Evolutionary conservation across 2,113 vertebrate species (phyloP).

Genomic region (Athene noctua): DNA sequence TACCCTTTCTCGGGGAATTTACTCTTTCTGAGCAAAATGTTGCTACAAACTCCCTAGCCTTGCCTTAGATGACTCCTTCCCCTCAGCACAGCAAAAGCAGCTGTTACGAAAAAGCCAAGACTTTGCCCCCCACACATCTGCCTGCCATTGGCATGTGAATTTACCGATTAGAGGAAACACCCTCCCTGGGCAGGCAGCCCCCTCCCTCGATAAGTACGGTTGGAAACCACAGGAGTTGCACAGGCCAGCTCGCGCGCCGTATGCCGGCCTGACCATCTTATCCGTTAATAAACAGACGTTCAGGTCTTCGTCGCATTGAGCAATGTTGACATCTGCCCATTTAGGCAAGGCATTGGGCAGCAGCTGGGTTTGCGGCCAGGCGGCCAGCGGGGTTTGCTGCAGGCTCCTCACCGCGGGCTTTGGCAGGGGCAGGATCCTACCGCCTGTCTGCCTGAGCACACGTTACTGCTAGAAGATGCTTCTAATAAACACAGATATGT

Average conservation of each 20-base stretch:
- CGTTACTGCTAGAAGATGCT: not conserved
- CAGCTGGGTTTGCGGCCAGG: not conserved
- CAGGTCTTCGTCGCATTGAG: not conserved
- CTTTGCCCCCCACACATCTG: not conserved
- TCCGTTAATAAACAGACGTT: constrained; percentile 44
- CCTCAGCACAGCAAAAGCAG: not conserved
- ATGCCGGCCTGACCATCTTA: constrained; percentile 1
- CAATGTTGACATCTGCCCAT: constrained; percentile 28
- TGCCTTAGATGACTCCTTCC: constrained; percentile 21
- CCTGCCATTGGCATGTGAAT: constrained; percentile 36
- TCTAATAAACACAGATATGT: not conserved
- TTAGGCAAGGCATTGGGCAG: not conserved
- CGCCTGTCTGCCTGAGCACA: accelerated
- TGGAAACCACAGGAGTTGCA: constrained; percentile 53
- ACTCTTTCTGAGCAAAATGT: not conserved
- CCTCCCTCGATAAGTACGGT: constrained; percentile 65
- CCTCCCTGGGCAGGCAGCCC: constrained; percentile 64
- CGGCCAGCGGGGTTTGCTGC: not conserved
- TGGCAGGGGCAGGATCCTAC: not conserved
- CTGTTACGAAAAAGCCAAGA: constrained; percentile 8
- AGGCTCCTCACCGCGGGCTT: accelerated
- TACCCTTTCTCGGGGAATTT: no score
- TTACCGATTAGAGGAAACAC: constrained; percentile 69
- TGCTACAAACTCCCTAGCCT: not conserved
- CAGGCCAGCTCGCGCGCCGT: not conserved